Conservation (phyloP, 2,797 vertebrate species). For the Gymnoscopelus braueri region DNA sequence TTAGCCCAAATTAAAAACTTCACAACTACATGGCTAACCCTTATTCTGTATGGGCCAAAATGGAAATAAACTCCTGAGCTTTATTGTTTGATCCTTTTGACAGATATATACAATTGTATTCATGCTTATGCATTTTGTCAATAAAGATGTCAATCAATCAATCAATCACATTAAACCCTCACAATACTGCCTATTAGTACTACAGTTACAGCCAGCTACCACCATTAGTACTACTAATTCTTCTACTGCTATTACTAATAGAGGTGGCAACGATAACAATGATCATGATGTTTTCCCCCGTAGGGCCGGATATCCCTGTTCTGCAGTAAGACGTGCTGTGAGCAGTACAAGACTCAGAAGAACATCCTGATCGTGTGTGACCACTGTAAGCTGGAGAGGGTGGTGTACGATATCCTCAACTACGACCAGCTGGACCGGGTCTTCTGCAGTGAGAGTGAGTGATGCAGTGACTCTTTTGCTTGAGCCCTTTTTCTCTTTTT, state of each 20-base stretch:
- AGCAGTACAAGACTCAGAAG: conserved; percentile 73
- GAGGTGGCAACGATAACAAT: background rate
- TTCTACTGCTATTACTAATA: background rate
- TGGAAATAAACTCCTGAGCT: no score
- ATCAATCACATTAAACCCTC: no score
- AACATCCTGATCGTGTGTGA: conserved; percentile 70
- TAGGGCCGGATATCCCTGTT: conserved; percentile 76
- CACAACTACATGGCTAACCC: no score
- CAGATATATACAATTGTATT: no score
- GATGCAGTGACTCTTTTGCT: background rate
- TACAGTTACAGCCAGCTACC: no score
- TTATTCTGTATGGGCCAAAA: no score
- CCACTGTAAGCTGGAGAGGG: conserved; percentile 76
- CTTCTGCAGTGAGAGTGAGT: conserved; percentile 80
- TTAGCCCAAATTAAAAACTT: no score
- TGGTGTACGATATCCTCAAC: conserved; percentile 70
- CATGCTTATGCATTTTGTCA: no score
- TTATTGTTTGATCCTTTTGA: no score
- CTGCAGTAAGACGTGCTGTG: conserved; percentile 73
- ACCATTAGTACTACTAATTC: no score
- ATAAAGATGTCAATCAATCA: no score
- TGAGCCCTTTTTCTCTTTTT: background rate
- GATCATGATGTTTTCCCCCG: background rate
- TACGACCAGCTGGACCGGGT: conserved; percentile 70
- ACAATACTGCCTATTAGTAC: no score